Evolutionary conservation across 2,888 invertebrate species (phyloP).

Genomic region (Agrotis ipsilon): DNA sequence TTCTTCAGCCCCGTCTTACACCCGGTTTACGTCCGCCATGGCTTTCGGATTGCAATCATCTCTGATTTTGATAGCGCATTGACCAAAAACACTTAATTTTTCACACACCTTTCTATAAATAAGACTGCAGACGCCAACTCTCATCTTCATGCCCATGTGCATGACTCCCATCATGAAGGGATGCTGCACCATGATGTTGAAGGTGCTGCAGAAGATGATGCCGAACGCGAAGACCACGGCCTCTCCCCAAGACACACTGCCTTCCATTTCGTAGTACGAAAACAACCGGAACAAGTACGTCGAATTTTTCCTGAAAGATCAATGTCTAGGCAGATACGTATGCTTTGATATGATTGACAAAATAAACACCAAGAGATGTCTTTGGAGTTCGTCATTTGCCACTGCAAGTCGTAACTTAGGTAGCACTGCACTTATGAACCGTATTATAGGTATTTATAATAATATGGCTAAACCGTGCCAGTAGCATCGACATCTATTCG

Average conservation of each 20-base stretch:
- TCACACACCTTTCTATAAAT: conserved; percentile 94
- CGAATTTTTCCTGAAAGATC: conserved; percentile 85
- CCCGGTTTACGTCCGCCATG: neutral
- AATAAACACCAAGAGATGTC: neutral
- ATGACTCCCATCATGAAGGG: conserved; percentile 93
- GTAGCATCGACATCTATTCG: too few species aligned
- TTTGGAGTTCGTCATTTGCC: neutral
- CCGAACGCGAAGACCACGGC: conserved; percentile 93
- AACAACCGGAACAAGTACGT: conserved; percentile 92
- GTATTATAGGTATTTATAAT: too few species aligned
- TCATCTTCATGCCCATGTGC: conserved; percentile 95
- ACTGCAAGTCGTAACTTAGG: too few species aligned
- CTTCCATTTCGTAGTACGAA: conserved; percentile 90
- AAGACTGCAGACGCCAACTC: conserved; percentile 95
- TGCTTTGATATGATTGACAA: neutral
- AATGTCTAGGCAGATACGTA: neutral
- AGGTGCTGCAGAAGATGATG: conserved; percentile 92
- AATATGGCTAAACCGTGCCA: too few species aligned
- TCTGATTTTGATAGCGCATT: neutral
- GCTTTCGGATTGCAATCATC: neutral
- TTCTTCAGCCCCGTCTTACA: too few species aligned
- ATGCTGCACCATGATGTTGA: conserved; percentile 93
- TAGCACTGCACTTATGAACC: too few species aligned
- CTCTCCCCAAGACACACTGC: conserved; percentile 89
- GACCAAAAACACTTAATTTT: neutral